Percentiles rank a stretch among this genome's conserved stretches.
phyloP scores from a whole-genome alignment of 2,113 vertebrate genomes.

The Bufo bufo region DNA sequence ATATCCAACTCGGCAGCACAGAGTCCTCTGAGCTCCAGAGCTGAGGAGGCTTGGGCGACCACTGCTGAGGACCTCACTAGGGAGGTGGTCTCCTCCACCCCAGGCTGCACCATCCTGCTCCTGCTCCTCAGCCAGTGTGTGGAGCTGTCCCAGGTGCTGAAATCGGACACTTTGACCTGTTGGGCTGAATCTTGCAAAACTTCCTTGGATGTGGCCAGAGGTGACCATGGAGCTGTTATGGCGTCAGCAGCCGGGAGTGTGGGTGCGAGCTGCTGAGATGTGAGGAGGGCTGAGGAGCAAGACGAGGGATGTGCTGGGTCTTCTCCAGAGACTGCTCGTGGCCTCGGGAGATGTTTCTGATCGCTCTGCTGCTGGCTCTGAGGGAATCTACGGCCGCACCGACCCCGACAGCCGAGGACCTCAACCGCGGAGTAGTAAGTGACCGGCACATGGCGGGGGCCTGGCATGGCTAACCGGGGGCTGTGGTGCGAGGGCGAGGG shows the following conservation, averaged over 20 bases:
- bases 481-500: background rate
- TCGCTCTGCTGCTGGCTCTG: constrained; percentile 65
- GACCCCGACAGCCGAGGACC: constrained; percentile 75
- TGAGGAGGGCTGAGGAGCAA: constrained; percentile 43
- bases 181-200: constrained; percentile 34
- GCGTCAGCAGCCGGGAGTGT: constrained; percentile 28
- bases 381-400: constrained; percentile 67
- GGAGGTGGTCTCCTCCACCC: background rate
- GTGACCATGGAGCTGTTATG: background rate
- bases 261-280: constrained; percentile 42
- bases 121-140: background rate
- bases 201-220: constrained; percentile 36
- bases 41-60: background rate
- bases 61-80: background rate
- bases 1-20: constrained; percentile 29
- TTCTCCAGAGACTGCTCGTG: constrained; percentile 44
- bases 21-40: constrained; percentile 24
- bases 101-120: background rate
- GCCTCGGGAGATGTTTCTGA: constrained; percentile 62
- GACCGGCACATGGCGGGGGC: constrained; percentile 18
- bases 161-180: constrained; percentile 35
- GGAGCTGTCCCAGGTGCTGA: constrained; percentile 53
- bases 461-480: background rate
- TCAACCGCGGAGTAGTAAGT: constrained; percentile 89
- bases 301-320: constrained; percentile 61